Conservation (phyloP, 1,140 invertebrate species). For the Drosophila gunungcola region DNA sequence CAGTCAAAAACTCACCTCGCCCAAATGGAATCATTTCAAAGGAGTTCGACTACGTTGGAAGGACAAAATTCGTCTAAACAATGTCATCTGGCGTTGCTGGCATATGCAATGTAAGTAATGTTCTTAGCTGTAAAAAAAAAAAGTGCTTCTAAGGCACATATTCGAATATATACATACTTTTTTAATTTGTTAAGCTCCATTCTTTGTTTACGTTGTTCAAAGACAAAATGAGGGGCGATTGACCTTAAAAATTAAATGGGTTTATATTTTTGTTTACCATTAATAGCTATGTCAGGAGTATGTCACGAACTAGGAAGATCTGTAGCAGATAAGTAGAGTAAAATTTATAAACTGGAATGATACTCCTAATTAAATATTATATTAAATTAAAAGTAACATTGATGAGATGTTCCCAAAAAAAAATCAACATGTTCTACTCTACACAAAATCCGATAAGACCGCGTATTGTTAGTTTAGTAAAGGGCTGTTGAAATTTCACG, state of each 20-base stretch:
- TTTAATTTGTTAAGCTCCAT: too few relatives aligned
- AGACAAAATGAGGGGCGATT: too few relatives aligned
- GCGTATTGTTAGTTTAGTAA: neutral
- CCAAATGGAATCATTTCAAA: conserved; percentile 99
- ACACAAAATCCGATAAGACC: conserved; percentile 6
- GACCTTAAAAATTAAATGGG: too few relatives aligned
- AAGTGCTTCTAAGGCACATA: too few relatives aligned
- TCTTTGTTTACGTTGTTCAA: too few relatives aligned
- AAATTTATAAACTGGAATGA: too few relatives aligned
- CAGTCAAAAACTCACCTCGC: conserved; percentile 98
- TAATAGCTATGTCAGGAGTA: too few relatives aligned
- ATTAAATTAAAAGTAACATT: neutral
- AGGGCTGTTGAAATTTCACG: conserved; percentile 1
- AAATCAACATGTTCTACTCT: conserved; percentile 2
- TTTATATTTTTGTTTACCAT: too few relatives aligned
- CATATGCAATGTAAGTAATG: conserved; percentile 98
- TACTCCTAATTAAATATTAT: neutral
- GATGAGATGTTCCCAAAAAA: neutral
- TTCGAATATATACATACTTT: too few relatives aligned
- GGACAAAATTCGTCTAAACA: conserved; percentile 99
- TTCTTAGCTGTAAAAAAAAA: neutral
- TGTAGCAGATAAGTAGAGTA: too few relatives aligned
- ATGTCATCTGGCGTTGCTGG: conserved; percentile 99
- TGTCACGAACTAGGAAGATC: too few relatives aligned
- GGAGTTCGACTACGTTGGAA: conserved; percentile 98